Base-by-base conservation (phyloP, 2,113 vertebrate species). In the Turnix velox region DNA sequence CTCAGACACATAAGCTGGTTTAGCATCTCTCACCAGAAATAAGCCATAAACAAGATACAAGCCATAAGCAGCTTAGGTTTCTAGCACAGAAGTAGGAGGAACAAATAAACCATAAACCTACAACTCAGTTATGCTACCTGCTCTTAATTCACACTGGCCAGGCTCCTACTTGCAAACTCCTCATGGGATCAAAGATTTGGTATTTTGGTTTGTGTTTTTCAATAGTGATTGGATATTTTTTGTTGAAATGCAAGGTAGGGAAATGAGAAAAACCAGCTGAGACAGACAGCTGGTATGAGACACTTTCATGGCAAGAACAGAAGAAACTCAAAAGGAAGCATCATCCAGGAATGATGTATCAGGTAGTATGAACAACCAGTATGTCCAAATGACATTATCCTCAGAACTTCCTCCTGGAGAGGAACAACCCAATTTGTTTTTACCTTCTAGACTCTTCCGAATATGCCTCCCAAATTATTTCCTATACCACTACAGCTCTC, bases 1-100 rank as follows among this genome's bases (percentile, higher is more conserved):
- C 84, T 76, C 93, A 82, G 62, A 58, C 71, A 75, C 14, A 6
- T 25, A n/a, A 91, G n/a, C 81, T 72, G 66, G 42, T 57, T 79
- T 76, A 76, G 79, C 45, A 42, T 45, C 62, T 73, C 57, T 48
- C 84, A 78, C n/a, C 81, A 87, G 66, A 87, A 82, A 61, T 73
- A 83, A 92, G 74, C 93, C 61, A 23, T 87, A 87, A 95, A 95
- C 66, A 68, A 94, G 94, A 94, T 89, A 68, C 6, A 77, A 75
- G 42, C 58, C 84, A 27, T 92, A 94, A 95, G 93, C 54, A 89
- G 90, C 84, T 95, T 95, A 95, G 4, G 25, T 62, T 89, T 89
- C 78, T 39, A 82, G 62, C 87, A 76, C 57, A 94, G 57, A 20
- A 68, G 37, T 19, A 87, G 84, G 69, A 89, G 65, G 11, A 84